A percentile compares a stretch with the other conserved stretches of the same genome.
phyloP scores from a whole-genome alignment of 2,797 vertebrate genomes.

The Euphonia xanthogaster region DNA sequence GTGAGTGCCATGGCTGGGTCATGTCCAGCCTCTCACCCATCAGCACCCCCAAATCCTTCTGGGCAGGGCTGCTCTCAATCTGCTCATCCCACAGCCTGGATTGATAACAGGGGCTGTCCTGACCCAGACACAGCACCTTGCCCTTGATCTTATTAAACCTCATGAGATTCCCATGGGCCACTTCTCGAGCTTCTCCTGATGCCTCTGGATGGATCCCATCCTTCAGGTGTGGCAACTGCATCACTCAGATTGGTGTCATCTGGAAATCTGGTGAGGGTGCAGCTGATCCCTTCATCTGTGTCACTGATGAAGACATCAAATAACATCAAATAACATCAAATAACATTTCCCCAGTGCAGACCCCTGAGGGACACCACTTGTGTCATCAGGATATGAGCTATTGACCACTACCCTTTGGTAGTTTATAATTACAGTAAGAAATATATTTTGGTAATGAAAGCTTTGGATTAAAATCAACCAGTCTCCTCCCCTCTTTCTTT shows the following conservation, averaged over 20 bases:
- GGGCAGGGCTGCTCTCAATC: neutral
- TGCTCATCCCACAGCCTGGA: neutral
- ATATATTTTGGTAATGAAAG: neutral
- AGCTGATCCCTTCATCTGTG: neutral
- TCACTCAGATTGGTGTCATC: neutral
- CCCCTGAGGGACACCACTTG: neutral
- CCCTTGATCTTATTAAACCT: neutral
- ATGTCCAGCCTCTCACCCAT: neutral
- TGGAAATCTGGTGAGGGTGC: neutral
- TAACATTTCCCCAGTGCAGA: neutral
- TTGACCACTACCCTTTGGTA: neutral
- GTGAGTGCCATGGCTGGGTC: neutral
- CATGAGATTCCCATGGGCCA: too few species aligned
- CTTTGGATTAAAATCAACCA: neutral
- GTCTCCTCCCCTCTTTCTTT: neutral
- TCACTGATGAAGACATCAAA: neutral
- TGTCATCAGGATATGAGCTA: neutral
- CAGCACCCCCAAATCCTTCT: neutral
- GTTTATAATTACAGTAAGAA: neutral
- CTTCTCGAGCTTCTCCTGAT: neutral
- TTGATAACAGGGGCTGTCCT: rapidly evolving
- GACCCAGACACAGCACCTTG: neutral
- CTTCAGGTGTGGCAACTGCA: neutral
- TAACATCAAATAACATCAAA: neutral
- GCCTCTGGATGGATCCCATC: neutral